Percentiles rank a stretch among this genome's conserved stretches.
Conservation (phyloP, 2,113 vertebrate species). For the Lasiurus cinereus region DNA sequence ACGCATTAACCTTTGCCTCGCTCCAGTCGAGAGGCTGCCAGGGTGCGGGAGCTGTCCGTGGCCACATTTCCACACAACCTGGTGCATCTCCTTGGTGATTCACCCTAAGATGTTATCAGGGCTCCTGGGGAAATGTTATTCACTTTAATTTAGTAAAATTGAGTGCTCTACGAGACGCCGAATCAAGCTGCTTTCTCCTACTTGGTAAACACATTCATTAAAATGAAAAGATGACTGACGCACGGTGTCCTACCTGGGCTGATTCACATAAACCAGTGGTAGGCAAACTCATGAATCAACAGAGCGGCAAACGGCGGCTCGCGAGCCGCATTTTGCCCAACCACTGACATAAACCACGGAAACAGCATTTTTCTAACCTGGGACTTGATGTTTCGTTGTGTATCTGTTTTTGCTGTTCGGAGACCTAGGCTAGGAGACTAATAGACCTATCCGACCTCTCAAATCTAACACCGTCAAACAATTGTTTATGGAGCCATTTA, state of each 20-base stretch:
- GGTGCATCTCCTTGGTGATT: conserved; percentile 31
- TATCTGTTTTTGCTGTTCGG: conserved; percentile 43
- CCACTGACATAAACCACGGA: conserved; percentile 31
- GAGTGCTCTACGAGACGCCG: conserved; percentile 64
- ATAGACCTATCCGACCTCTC: conserved; percentile 70
- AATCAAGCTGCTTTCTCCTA: conserved; percentile 70
- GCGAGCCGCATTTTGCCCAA: too few species aligned
- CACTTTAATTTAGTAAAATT: conserved; percentile 78
- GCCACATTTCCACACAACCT: fast-evolving
- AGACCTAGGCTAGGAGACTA: conserved; percentile 54
- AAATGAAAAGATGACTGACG: conserved; percentile 73
- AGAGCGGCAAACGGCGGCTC: too few species aligned
- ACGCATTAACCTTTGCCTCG: background rate
- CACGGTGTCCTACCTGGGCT: conserved; percentile 58
- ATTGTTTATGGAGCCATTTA: conserved; percentile 57
- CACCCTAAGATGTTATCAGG: background rate
- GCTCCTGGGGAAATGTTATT: conserved; percentile 74
- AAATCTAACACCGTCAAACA: conserved; percentile 63
- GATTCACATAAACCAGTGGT: conserved; percentile 35
- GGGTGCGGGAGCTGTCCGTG: fast-evolving
- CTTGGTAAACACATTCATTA: conserved; percentile 80
- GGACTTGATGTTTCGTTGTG: conserved; percentile 18
- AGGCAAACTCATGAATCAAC: too few species aligned
- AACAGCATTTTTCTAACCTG: conserved; percentile 37
- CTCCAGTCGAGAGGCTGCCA: background rate